Conservation (phyloP, 1,140 invertebrate species). For the Drosophila fuyamai region DNA sequence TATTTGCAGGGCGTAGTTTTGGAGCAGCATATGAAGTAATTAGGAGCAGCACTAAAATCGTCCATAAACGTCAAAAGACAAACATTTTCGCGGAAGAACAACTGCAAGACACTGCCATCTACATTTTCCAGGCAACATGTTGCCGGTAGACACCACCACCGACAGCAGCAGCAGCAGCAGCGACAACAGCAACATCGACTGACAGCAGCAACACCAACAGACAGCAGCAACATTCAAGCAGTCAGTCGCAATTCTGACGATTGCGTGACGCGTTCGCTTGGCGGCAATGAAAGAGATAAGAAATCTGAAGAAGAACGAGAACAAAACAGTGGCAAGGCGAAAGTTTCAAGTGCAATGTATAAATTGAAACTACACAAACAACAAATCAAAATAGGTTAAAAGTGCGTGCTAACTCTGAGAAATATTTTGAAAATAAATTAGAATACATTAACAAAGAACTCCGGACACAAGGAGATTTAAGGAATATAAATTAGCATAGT, state of each 20-base stretch:
- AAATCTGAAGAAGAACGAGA: not conserved
- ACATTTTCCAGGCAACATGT: slow-evolving; percentile 61
- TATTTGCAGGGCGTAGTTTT: slow-evolving; percentile 38
- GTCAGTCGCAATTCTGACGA: slow-evolving; percentile 63
- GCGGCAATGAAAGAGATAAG: slow-evolving; percentile 25
- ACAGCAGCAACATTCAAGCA: slow-evolving; percentile 56
- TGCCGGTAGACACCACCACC: slow-evolving; percentile 28
- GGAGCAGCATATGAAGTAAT: slow-evolving; percentile 65
- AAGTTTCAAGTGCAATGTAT: slow-evolving; percentile 26
- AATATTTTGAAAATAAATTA: slow-evolving; percentile 5
- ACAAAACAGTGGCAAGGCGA: not conserved
- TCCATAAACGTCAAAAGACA: slow-evolving; percentile 70
- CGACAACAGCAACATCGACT: slow-evolving; percentile 46
- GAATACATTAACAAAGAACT: slow-evolving; percentile 1
- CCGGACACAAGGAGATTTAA: not conserved
- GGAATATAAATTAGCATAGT: slow-evolving; percentile 37
- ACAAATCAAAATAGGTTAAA: slow-evolving; percentile 24
- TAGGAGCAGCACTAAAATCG: slow-evolving; percentile 66
- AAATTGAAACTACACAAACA: slow-evolving; percentile 18
- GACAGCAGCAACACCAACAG: slow-evolving; percentile 41
- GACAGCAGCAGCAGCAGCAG: slow-evolving; percentile 21
- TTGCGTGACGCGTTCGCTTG: slow-evolving; percentile 52
- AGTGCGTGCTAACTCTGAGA: slow-evolving; percentile 19
- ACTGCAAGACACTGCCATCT: slow-evolving; percentile 19
- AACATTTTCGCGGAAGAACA: slow-evolving; percentile 66